A percentile compares a stretch with the other conserved stretches of the same genome.
Evolutionary conservation across 2,113 vertebrate genomes (phyloP).

Genomic region (Capricornis sumatraensis): DNA sequence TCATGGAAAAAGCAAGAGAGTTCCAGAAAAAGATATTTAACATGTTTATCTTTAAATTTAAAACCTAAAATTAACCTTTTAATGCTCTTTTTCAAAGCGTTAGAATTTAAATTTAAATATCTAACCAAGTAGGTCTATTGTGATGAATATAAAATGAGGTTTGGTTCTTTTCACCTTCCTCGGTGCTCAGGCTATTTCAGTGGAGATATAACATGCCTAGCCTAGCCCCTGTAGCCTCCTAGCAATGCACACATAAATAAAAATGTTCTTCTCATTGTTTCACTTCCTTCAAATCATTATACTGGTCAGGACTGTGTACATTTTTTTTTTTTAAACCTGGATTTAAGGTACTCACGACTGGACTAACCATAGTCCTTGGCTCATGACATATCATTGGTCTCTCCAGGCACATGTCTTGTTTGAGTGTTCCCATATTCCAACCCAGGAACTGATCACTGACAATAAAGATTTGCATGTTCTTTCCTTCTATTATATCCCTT

Average conservation of each 20-base stretch:
- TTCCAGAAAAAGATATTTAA: background rate
- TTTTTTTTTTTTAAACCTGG: background rate
- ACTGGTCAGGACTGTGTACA: background rate
- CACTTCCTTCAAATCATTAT: background rate
- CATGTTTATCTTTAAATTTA: background rate
- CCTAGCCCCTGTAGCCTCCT: background rate
- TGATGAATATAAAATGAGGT: background rate
- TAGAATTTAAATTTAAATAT: background rate
- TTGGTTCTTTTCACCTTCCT: background rate
- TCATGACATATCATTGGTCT: background rate
- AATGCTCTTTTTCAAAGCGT: background rate
- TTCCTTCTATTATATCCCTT: background rate
- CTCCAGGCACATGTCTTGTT: background rate
- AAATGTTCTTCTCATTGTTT: background rate
- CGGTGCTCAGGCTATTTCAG: background rate
- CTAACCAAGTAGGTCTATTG: background rate
- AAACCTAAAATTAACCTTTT: background rate
- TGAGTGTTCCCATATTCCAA: background rate
- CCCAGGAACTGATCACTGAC: background rate
- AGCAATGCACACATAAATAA: too few species aligned
- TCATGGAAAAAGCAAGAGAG: too few species aligned
- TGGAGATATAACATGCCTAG: background rate
- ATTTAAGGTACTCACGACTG: background rate
- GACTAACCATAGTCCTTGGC: background rate
- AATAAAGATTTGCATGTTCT: background rate